Base-by-base conservation (phyloP, 2,113 vertebrate species). In the Lepisosteus osseus region DNA sequence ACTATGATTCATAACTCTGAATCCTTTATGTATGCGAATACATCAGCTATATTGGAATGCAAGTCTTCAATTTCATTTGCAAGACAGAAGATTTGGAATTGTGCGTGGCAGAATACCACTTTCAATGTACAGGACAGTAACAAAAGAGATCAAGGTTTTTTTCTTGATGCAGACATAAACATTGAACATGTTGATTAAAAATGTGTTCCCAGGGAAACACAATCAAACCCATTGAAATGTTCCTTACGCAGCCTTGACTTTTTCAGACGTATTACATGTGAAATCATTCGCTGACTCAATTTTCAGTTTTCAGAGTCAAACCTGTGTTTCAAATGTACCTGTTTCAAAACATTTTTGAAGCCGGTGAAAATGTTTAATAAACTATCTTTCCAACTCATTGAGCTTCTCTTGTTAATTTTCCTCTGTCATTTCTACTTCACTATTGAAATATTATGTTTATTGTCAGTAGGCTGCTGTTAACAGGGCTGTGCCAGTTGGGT, bases 71-170 rank as follows among this genome's bases (percentile, higher is more conserved):
- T 73, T 73, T 69, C 47, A 51, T 51, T 64, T 45, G 7, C 12
- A 66, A 45, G 2, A 44, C 70, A 45, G 14, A 7, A 40, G 40
- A 54, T 66, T 67, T 17, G 6, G 47, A 43, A 54, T n/a, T 40
- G 15, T 45, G 54, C 3, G n/a, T 61, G 17, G 40, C 51, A 70
- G 47, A 17, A 54, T 44, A 72, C 43, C 17, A 13, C 43, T 76
- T 55, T 55, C 42, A 64, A 9, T 51, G 47, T 9, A 51, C 47
- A 51, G 68, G 40, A 54, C 29, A 43, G 51, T 55, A 41, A 51
- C 55, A 43, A 47, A 71, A 56, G 17, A 9, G 72, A 7, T 62
- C 76, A 82, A 80, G 70, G 78, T 75, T 57, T 67, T 80, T 11
- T 47, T 41, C 1, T 0, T 17, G 54, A 4, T 13, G 54, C 51